Conservation (phyloP, 2,113 vertebrate genomes). For the Hypanus sabinus region DNA sequence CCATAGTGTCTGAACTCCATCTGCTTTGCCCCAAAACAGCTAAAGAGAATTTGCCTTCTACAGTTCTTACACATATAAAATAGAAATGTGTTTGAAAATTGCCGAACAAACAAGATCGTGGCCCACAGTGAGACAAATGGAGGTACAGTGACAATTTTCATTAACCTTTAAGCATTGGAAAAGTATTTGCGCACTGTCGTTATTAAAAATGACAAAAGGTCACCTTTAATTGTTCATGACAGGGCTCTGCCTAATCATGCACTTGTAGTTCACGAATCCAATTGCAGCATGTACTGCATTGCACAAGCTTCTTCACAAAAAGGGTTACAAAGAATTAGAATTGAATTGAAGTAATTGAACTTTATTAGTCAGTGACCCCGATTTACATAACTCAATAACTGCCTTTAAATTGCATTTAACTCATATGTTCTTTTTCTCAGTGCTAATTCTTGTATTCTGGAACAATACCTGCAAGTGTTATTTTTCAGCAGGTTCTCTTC, state of each 20-base stretch:
- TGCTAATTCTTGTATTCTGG: not conserved
- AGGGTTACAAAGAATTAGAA: not conserved
- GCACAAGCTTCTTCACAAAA: not conserved
- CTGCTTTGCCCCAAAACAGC: slow-evolving; percentile 54
- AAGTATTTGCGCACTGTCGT: slow-evolving; percentile 48
- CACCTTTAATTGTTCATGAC: slow-evolving; percentile 55
- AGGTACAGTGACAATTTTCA: slow-evolving; percentile 41
- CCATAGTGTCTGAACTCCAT: slow-evolving; percentile 67
- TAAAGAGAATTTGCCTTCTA: slow-evolving; percentile 33
- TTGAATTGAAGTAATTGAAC: not conserved
- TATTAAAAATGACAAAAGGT: slow-evolving; percentile 55
- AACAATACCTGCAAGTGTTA: not conserved
- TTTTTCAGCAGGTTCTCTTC: not conserved
- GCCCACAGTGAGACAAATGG: not conserved
- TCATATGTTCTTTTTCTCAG: not conserved
- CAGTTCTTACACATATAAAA: slow-evolving; percentile 24
- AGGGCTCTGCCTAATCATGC: slow-evolving; percentile 46
- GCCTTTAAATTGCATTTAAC: slow-evolving; percentile 5
- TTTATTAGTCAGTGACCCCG: not conserved
- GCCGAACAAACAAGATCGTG: slow-evolving; percentile 5
- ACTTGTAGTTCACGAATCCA: slow-evolving; percentile 41
- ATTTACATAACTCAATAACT: not conserved
- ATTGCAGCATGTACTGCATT: not conserved
- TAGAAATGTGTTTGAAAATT: slow-evolving; percentile 21
- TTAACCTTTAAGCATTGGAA: slow-evolving; percentile 54